Percentiles rank a stretch among this genome's conserved stretches.
phyloP scores from a whole-genome alignment of 2,113 vertebrate species.

The Hiodon alosoides region DNA sequence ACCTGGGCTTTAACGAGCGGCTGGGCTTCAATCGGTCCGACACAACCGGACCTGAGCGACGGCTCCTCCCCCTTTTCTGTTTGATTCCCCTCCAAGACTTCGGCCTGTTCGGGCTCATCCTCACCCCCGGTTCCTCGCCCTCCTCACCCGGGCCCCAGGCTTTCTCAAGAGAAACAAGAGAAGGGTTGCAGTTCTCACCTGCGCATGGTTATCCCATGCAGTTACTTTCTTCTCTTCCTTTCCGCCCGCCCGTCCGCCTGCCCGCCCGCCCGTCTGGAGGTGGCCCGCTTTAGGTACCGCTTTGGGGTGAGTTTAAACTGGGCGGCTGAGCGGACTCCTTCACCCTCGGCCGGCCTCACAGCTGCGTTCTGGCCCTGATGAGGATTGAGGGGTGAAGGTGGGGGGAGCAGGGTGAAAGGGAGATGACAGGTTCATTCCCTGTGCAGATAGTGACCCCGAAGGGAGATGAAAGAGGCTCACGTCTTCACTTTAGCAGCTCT shows the following conservation, averaged over 20 bases:
- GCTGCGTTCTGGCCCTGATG: constrained; percentile 61
- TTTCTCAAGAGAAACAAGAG: too few relatives aligned
- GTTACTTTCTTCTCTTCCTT: too few relatives aligned
- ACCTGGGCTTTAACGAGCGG: constrained; percentile 74
- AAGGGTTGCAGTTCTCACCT: too few relatives aligned
- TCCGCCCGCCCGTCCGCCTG: too few relatives aligned
- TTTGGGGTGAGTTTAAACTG: not conserved
- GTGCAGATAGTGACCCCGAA: constrained; percentile 93
- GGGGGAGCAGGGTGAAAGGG: constrained; percentile 75
- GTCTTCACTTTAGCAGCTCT: constrained; percentile 79
- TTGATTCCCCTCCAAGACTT: not conserved
- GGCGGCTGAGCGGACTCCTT: not conserved
- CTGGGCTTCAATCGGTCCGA: constrained; percentile 62
- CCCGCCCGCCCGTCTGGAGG: too few relatives aligned
- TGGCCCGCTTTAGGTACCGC: not conserved
- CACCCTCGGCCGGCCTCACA: constrained; percentile 2
- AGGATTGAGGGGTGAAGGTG: constrained; percentile 73
- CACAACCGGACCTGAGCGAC: not conserved
- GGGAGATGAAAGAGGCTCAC: constrained; percentile 94
- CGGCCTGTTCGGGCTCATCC: not conserved
- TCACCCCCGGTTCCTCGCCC: too few relatives aligned
- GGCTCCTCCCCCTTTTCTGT: not conserved
- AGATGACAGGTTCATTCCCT: constrained; percentile 95
- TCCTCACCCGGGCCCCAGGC: too few relatives aligned
- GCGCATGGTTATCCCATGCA: too few relatives aligned